Percentiles rank a stretch among this genome's conserved stretches.
Evolutionary conservation across 2,113 vertebrate genomes (phyloP).

Genomic region (Dolichallabes microphthalmus): DNA sequence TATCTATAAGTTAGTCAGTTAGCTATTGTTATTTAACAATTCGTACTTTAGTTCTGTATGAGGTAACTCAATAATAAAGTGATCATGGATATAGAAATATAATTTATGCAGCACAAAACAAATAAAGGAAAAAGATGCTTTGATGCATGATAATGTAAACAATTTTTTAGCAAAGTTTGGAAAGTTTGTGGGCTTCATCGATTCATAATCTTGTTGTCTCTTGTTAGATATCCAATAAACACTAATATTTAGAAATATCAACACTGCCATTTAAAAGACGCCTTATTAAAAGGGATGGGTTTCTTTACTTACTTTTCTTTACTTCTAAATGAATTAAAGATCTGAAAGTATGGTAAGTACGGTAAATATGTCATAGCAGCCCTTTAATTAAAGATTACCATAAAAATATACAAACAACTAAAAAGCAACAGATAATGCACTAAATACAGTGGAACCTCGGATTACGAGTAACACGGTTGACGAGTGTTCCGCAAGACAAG

Average conservation of each 20-base stretch:
- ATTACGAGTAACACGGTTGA: too few species aligned
- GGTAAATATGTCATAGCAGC: constrained; percentile 3
- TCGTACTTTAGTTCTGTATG: background rate
- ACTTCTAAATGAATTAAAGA: background rate
- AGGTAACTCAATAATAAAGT: background rate
- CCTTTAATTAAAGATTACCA: constrained; percentile 17
- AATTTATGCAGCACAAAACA: background rate
- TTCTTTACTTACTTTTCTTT: constrained; percentile 21
- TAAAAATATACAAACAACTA: background rate
- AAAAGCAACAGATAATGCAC: background rate
- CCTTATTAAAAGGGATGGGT: background rate
- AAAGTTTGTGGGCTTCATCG: background rate
- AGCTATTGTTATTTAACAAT: too few species aligned
- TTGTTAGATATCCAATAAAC: background rate
- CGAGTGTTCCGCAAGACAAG: too few species aligned
- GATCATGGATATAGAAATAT: background rate
- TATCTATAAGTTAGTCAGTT: too few species aligned
- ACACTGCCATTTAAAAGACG: background rate
- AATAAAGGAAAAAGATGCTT: background rate
- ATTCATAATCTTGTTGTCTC: background rate
- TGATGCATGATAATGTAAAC: background rate
- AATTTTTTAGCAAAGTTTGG: background rate
- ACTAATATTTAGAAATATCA: background rate
- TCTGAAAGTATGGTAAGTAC: background rate
- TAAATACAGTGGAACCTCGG: too few species aligned